These are phyloP conservation scores for Lineus longissimus DNA, from an alignment of 1,140 invertebrate genomes.

Conservation along the genomic window DNA sequence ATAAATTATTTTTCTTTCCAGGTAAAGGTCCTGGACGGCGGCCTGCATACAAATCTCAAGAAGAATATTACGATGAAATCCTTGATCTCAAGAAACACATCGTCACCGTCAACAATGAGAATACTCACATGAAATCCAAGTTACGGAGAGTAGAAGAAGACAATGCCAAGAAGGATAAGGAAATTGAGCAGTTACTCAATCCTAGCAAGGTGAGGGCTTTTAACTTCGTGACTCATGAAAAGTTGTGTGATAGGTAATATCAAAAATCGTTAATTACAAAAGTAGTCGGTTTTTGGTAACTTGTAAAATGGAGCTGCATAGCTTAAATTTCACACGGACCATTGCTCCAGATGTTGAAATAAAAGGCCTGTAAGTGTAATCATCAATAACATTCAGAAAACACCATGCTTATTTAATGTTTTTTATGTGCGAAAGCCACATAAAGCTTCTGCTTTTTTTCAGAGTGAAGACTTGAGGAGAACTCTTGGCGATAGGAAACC, in stretches of 20 bases:
- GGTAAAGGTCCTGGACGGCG: slow-evolving; percentile 33
- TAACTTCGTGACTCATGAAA: neutral
- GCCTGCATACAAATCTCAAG: slow-evolving; percentile 46
- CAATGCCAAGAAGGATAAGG: slow-evolving; percentile 50
- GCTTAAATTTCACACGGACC: no score
- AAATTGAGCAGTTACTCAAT: slow-evolving; percentile 48
- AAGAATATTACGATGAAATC: slow-evolving; percentile 53
- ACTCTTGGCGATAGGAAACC: slow-evolving; percentile 43
- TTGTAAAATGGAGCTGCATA: no score
- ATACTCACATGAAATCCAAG: slow-evolving; percentile 40
- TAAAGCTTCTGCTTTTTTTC: slow-evolving; percentile 7
- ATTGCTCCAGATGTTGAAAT: no score
- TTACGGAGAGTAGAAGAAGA: slow-evolving; percentile 47
- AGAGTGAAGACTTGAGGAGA: slow-evolving; percentile 46
- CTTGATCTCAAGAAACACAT: slow-evolving; percentile 48
- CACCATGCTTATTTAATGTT: no score
- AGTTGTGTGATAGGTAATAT: neutral
- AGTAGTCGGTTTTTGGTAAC: no score
- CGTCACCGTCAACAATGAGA: slow-evolving; percentile 35
- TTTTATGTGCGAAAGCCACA: no score
- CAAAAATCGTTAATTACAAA: neutral
- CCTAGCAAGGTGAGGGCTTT: slow-evolving; percentile 42
- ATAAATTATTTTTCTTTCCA: slow-evolving; percentile 18
- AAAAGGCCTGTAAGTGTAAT: no score
- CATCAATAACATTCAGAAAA: no score